A percentile compares a stretch with the other conserved stretches of the same genome.
These are phyloP conservation scores for Eretmocerus hayati DNA, from an alignment of 2,888 invertebrate species.

Conservation along the genomic window DNA sequence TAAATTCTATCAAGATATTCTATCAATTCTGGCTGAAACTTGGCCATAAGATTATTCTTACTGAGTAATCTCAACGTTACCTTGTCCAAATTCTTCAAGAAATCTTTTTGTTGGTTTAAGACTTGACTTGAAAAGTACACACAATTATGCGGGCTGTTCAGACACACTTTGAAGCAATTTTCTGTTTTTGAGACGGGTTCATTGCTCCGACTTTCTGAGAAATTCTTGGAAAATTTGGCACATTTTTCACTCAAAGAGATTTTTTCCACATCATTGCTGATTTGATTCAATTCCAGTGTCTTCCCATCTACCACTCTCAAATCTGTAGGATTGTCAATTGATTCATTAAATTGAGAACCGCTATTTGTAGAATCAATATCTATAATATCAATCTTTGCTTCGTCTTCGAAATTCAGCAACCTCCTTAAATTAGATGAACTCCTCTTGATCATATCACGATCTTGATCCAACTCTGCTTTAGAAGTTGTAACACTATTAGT, in stretches of 20 bases:
- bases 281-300: not conserved
- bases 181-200: not conserved
- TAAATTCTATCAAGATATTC: conserved; percentile 30
- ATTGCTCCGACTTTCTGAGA: conserved; percentile 2
- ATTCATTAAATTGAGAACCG: not conserved
- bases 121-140: conserved; percentile 69
- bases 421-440: conserved; percentile 9
- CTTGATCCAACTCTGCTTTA: not conserved
- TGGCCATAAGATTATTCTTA: conserved; percentile 59
- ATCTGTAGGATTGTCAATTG: not conserved
- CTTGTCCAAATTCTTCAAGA: conserved; percentile 57
- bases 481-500: not conserved
- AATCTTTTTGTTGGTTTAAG: conserved; percentile 54
- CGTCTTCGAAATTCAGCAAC: conserved; percentile 16
- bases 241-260: not conserved
- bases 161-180: conserved; percentile 16
- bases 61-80: conserved; percentile 60
- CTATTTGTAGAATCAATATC: conserved; percentile 6
- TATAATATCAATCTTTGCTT: no score
- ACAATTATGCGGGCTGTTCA: conserved; percentile 54
- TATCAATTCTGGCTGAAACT: conserved; percentile 53
- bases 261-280: not conserved
- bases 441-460: conserved; percentile 1
- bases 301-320: not conserved
- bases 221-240: not conserved